These are phyloP conservation scores for Sympetrum striolatum DNA, from an alignment of 2,888 invertebrate species.

Conservation along the genomic window DNA sequence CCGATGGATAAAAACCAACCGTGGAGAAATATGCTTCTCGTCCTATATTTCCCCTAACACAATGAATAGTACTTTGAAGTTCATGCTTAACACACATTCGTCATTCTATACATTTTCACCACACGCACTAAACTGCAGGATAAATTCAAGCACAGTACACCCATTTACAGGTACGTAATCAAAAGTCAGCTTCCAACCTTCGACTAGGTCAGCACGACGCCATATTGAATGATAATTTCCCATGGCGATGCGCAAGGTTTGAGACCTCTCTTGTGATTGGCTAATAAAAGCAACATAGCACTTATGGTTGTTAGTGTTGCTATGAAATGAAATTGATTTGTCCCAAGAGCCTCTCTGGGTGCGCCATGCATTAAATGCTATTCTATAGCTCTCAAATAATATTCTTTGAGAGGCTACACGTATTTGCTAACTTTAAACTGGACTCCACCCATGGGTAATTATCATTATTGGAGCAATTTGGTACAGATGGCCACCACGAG, in stretches of 20 bases:
- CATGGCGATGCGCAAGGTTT: constrained; percentile 44
- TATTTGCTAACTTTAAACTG: background rate
- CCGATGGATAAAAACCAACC: background rate
- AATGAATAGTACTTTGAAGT: background rate
- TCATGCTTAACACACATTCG: background rate
- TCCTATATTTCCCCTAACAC: background rate
- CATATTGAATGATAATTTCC: constrained; percentile 46
- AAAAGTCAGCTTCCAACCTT: constrained; percentile 25
- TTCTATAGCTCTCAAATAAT: background rate
- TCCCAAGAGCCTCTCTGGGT: background rate
- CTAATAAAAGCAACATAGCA: constrained; percentile 16
- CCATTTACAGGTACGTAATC: background rate
- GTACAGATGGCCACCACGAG: constrained; percentile 29
- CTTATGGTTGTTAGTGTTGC: constrained; percentile 16
- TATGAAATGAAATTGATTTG: background rate
- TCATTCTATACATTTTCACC: background rate
- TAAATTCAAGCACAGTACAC: constrained; percentile 4
- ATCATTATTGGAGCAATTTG: constrained; percentile 32
- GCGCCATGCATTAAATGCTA: background rate
- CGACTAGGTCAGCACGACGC: constrained; percentile 45
- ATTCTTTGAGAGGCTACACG: background rate
- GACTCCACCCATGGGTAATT: constrained; percentile 39
- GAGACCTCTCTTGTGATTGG: constrained; percentile 33
- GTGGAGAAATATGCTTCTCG: constrained; percentile 3
- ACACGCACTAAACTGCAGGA: constrained; percentile 5